phyloP scores from a whole-genome alignment of 2,797 vertebrate species.

The Malurus leucopterus region DNA sequence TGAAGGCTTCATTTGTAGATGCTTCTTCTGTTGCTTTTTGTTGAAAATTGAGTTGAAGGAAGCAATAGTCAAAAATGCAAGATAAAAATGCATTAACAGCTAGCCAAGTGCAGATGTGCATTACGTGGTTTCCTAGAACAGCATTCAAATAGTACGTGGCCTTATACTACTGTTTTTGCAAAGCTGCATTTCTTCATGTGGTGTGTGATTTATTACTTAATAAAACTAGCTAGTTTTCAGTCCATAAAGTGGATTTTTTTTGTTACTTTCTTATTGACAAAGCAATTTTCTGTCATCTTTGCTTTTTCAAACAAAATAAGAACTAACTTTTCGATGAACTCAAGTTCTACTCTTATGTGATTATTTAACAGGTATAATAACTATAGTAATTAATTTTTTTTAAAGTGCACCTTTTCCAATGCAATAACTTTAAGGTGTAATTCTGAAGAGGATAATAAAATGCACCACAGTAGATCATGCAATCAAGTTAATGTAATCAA shows the following conservation, averaged over 20 bases:
- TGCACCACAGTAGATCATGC: not conserved
- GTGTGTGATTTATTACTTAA: not conserved
- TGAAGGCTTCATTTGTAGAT: not conserved
- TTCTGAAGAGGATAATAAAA: slow-evolving; percentile 24
- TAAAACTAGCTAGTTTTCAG: not conserved
- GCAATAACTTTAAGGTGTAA: not conserved
- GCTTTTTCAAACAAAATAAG: not conserved
- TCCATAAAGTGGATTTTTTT: accelerated
- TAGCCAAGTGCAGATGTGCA: not conserved
- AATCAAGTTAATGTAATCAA: slow-evolving; percentile 10
- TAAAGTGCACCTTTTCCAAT: not conserved
- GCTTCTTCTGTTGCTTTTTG: not conserved
- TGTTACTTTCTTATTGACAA: not conserved
- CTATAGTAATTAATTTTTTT: not conserved
- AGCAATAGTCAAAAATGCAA: not conserved
- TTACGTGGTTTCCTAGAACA: not conserved
- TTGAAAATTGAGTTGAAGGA: not conserved
- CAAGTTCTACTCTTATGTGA: not conserved
- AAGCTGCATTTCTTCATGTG: not conserved
- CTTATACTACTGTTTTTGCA: not conserved
- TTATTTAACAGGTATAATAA: not conserved
- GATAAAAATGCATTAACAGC: not conserved
- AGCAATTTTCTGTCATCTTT: not conserved
- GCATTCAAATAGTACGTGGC: not conserved
- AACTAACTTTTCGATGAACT: not conserved